Base-by-base conservation (phyloP, 2,113 vertebrate genomes). In the Nyctibius bracteatus region DNA sequence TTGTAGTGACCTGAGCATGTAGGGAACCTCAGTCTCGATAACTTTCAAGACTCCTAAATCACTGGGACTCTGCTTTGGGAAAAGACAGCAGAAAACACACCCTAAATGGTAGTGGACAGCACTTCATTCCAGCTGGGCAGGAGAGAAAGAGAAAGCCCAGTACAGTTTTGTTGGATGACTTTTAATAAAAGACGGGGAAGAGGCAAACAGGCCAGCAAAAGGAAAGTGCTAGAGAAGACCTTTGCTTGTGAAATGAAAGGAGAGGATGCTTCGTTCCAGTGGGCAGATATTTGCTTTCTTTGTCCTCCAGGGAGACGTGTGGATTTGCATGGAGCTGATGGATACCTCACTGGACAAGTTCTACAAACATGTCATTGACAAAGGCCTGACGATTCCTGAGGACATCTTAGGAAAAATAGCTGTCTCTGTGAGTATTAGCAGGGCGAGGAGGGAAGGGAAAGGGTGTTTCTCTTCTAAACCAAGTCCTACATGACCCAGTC, bases 251-350 rank as follows among this genome's bases (percentile, higher is more conserved):
- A 74, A 59, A 73, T 62, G 54, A 25, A 39, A 63, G 33, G 33
- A 63, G 61, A 71, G 27, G 43, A 18, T 62, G 25, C 16, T 31
- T 86, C 2, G 0, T 37, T 91, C 25, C 41, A 65, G 2, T 57
- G 41, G 41, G 41, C 37, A 88, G 47, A 12, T 84, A 6, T 37
- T 52, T 91, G 9, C 41, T 55, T 59, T 21, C 59, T 73, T 16
- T 80, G 1, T 86, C 96, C 91, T 78, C 57, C 97, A 99, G 99
- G 99, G 99, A 19, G 99, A 99, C 4, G 99, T 99, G 49, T 99
- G 99, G 99, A 99, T 99, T 97, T 99, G 99, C 95, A 99, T 99
- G 99, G 99, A 99, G 97, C 98, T 99, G 94, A 99, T 99, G 99
- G 99, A 99, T 97, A 99, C 99, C 4, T 99, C 99, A 18, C 97